phyloP scores from a whole-genome alignment of 2,888 invertebrate genomes.

The Agriopis aurantiaria region DNA sequence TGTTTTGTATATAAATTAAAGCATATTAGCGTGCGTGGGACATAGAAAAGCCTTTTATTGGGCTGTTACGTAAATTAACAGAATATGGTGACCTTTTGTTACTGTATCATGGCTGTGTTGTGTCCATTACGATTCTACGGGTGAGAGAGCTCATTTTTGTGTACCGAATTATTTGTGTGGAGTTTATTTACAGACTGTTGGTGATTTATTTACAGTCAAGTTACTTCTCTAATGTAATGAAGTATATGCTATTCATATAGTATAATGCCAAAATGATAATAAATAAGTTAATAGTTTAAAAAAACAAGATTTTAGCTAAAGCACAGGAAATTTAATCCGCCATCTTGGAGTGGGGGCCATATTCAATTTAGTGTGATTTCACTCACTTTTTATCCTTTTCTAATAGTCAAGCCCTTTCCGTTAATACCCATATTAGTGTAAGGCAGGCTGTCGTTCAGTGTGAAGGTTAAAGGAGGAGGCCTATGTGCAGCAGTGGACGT shows the following conservation, averaged over 20 bases:
- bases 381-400: no score
- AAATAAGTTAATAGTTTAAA: no score
- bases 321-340: no score
- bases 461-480: no score
- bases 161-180: conserved; percentile 2
- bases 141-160: conserved; percentile 12
- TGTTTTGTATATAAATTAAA: conserved; percentile 53
- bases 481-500: no score
- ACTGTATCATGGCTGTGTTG: conserved; percentile 21
- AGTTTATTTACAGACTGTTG: neutral
- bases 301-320: no score
- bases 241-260: neutral
- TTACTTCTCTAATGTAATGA: neutral
- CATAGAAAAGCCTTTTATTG: conserved; percentile 51
- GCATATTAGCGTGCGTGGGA: conserved; percentile 47
- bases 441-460: no score
- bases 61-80: conserved; percentile 53
- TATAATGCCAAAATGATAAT: neutral
- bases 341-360: no score
- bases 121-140: conserved; percentile 20
- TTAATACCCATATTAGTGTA: no score
- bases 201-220: neutral
- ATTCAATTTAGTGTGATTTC: no score
- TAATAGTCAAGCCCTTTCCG: no score
- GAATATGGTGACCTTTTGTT: conserved; percentile 46